Base-by-base conservation (phyloP, 2,113 vertebrate species). In the Leucopsar rothschildi region DNA sequence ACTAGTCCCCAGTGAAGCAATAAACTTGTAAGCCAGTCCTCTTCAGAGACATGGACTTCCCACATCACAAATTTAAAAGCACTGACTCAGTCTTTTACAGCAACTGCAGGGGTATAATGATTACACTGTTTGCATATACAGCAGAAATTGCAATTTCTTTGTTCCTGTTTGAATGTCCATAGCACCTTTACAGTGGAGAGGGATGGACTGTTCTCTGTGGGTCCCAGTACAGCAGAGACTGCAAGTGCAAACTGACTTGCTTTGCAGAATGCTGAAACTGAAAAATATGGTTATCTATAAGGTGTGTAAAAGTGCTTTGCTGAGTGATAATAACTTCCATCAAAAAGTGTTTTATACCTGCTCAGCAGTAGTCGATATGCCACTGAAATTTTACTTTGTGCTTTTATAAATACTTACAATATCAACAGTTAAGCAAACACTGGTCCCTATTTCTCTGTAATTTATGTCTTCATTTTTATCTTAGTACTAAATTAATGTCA, bases 71-170 rank as follows among this genome's bases (percentile, higher is more conserved):
- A 90, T 96, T 93, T 84, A 72, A 94, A 95, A 89, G 60, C 81
- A 88, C 90, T 89, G 92, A 94, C 77, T 95, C 91, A 93, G 92
- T 86, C 39, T 86, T 95, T 94, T 78, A 70, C 25, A 66, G 77
- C 61, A 81, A 53, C 72, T 93, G 31, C 40, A 75, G 50, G 59
- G 59, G 25, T 83, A 37, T 89, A 94, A 91, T 91, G 70, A 93
- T 86, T 89, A 75, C 8, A 12, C 52, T 81, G 53, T 73, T 96
- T 93, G 80, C 90, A 71, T 86, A 37, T 53, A 37, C 61, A 94
- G 91, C 88, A 93, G 63, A 96, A 95, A 85, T 92, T 66, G 60
- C 78, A 64, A 40, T 94, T 92, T 87, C 91, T 96, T 87, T 92
- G 82, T 90, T 95, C 88, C 75, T 83, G 6, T 85, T 92, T 45